Percentiles rank a stretch among this genome's conserved stretches.
Conservation (phyloP, 2,113 vertebrate species). For the Pholis gunnellus region DNA sequence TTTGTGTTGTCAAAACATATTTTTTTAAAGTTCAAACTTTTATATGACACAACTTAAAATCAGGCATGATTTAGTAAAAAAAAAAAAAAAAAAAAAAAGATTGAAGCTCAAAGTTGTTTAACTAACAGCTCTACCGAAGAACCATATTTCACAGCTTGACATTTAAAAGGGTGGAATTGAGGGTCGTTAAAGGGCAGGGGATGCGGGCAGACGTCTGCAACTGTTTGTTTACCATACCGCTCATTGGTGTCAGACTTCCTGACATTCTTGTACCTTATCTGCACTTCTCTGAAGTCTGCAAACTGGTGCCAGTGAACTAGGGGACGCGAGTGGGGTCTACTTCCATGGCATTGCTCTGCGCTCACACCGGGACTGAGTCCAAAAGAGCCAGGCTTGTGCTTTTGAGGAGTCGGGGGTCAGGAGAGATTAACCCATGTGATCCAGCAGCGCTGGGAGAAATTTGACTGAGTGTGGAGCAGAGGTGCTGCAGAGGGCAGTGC, state of each 20-base stretch:
- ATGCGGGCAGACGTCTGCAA: slow-evolving; percentile 81
- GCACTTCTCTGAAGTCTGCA: slow-evolving; percentile 73
- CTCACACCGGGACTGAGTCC: slow-evolving; percentile 68
- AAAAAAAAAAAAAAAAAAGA: not conserved
- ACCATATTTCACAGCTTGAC: slow-evolving; percentile 75
- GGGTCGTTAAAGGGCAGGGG: slow-evolving; percentile 78
- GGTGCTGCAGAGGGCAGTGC: slow-evolving; percentile 96
- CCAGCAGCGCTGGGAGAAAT: slow-evolving; percentile 83
- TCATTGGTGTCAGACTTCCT: slow-evolving; percentile 84
- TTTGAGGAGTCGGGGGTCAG: slow-evolving; percentile 81
- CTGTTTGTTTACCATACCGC: slow-evolving; percentile 83
- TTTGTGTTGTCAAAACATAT: not conserved
- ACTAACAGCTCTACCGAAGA: slow-evolving; percentile 36
- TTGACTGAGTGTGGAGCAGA: slow-evolving; percentile 87
- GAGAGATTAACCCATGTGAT: slow-evolving; percentile 81
- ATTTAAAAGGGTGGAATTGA: slow-evolving; percentile 78
- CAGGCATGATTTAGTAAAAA: not conserved
- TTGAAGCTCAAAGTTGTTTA: slow-evolving; percentile 30
- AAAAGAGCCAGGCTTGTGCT: slow-evolving; percentile 79
- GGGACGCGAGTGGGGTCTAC: slow-evolving; percentile 65
- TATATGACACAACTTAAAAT: not conserved
- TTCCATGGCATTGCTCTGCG: slow-evolving; percentile 55
- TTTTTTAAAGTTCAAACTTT: not conserved
- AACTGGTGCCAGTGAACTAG: slow-evolving; percentile 73
- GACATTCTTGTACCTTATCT: slow-evolving; percentile 85